Evolutionary conservation across 2,113 vertebrate species (phyloP).

Genomic region (Jaculus jaculus): DNA sequence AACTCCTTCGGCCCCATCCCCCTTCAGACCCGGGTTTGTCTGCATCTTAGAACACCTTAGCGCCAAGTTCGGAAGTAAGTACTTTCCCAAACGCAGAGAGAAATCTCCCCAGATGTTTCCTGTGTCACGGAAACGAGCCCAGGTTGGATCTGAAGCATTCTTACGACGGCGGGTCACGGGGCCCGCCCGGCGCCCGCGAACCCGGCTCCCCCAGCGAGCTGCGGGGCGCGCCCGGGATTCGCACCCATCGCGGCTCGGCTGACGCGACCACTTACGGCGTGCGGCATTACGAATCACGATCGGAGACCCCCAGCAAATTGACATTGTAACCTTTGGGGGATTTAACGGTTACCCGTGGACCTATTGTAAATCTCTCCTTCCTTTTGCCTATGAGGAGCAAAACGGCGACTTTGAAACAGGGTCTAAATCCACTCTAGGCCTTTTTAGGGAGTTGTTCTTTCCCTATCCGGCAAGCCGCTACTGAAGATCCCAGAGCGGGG

Average conservation of each 20-base stretch:
- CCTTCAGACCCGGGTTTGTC: not conserved
- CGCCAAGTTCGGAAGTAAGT: slow-evolving; percentile 1
- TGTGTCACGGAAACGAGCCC: not conserved
- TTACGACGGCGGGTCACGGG: not conserved
- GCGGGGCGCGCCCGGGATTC: not conserved
- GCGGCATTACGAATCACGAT: not conserved
- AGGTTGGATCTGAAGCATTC: slow-evolving; percentile 40
- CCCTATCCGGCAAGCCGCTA: fast-evolving
- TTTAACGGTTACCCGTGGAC: not conserved
- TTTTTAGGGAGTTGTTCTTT: not conserved
- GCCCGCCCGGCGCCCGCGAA: not conserved
- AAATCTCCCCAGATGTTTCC: slow-evolving; percentile 34
- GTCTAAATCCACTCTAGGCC: not conserved
- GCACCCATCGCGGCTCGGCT: fast-evolving
- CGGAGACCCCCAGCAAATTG: not conserved
- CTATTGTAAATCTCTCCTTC: not conserved
- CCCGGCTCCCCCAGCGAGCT: not conserved
- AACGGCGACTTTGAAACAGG: not conserved
- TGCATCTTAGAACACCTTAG: slow-evolving; percentile 8
- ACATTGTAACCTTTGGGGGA: not conserved
- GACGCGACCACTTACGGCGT: not conserved
- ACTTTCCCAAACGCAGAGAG: not conserved
- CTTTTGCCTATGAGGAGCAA: not conserved
- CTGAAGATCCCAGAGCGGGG: fast-evolving
- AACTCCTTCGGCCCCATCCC: not conserved